Evolutionary conservation across 2,888 invertebrate genomes (phyloP).

Genomic region (Eupithecia subfuscata): DNA sequence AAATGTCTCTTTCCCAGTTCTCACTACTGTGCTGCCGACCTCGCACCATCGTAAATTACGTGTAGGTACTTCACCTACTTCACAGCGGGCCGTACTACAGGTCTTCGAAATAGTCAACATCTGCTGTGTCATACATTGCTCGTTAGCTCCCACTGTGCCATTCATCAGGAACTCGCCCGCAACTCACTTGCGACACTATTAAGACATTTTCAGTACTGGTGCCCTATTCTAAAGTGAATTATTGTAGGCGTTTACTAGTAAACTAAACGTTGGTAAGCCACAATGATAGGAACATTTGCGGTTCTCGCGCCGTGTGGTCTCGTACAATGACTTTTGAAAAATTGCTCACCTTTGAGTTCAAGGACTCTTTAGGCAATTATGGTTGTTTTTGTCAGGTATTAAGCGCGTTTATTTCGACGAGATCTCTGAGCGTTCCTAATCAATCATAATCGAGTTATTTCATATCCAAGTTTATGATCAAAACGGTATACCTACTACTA

Average conservation of each 20-base stretch:
- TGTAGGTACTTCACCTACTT: conserved; percentile 34
- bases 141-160: conserved; percentile 60
- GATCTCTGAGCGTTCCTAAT: background rate
- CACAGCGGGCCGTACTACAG: conserved; percentile 42
- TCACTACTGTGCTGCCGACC: conserved; percentile 12
- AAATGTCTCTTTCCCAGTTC: conserved; percentile 14
- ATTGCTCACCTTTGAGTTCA: conserved; percentile 51
- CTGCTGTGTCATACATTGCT: conserved; percentile 58
- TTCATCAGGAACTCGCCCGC: conserved; percentile 59
- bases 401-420: background rate
- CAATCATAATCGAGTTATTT: background rate
- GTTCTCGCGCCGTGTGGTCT: conserved; percentile 55
- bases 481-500: too few relatives aligned
- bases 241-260: conserved; percentile 65
- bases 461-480: background rate
- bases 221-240: conserved; percentile 64
- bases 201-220: conserved; percentile 63
- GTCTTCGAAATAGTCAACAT: conserved; percentile 48
- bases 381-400: conserved; percentile 36
- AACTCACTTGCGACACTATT: conserved; percentile 62
- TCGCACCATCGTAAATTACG: conserved; percentile 27
- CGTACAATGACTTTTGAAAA: conserved; percentile 56
- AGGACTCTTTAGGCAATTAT: conserved; percentile 38
- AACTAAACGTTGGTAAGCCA: conserved; percentile 56
- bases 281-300: conserved; percentile 55